Percentiles rank a stretch among this genome's conserved stretches.
Evolutionary conservation across 2,113 vertebrate species (phyloP).

Genomic region (Bubo bubo): DNA sequence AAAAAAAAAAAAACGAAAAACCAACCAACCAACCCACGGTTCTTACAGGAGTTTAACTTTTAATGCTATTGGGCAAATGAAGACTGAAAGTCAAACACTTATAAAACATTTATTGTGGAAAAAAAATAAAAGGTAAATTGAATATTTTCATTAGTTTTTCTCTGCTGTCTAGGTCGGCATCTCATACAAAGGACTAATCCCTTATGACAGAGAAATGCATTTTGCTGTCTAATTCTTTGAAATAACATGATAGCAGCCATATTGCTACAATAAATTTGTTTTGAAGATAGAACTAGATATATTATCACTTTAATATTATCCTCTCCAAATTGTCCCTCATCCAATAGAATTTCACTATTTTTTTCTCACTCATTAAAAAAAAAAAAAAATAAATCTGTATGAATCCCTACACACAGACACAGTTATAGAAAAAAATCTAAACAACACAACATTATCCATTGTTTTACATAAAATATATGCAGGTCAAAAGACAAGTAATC

Average conservation of each 20-base stretch:
- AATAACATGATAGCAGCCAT: background rate
- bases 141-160: background rate
- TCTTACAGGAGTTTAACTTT: background rate
- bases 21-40: too few relatives aligned
- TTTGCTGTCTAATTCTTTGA: background rate
- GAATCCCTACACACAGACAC: background rate
- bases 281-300: background rate
- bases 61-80: background rate
- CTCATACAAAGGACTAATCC: background rate
- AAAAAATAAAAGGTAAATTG: background rate
- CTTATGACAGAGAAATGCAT: background rate
- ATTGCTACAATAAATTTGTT: background rate
- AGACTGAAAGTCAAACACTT: background rate
- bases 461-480: background rate
- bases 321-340: background rate
- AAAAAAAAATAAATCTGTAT: too few relatives aligned
- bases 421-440: background rate
- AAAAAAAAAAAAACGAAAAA: too few relatives aligned
- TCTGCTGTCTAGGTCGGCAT: background rate
- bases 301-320: background rate
- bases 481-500: background rate
- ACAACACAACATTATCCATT: accelerated
- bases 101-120: background rate
- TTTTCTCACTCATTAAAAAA: background rate
- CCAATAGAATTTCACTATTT: background rate